These are phyloP conservation scores for Danionella dracula DNA, from an alignment of 2,797 vertebrate genomes.

Conservation along the genomic window DNA sequence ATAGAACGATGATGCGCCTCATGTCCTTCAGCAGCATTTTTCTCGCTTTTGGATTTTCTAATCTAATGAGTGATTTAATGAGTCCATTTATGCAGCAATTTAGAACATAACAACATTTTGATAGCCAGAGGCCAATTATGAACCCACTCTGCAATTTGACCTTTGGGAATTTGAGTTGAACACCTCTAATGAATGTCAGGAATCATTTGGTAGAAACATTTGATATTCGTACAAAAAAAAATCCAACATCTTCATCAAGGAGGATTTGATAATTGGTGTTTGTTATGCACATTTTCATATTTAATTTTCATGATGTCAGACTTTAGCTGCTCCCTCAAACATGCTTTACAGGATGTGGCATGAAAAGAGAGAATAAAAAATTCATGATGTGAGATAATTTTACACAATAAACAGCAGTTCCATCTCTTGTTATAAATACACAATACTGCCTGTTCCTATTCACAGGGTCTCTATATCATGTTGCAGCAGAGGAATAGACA, in stretches of 20 bases:
- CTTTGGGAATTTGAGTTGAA: conserved; percentile 66
- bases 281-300: background rate
- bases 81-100: conserved; percentile 73
- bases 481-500: conserved; percentile 50
- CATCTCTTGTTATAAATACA: conserved; percentile 33
- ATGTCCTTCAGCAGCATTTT: conserved; percentile 62
- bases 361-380: background rate
- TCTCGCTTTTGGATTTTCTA: conserved; percentile 67
- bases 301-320: no score
- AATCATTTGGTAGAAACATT: conserved; percentile 59
- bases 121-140: conserved; percentile 74
- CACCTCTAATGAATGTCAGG: conserved; percentile 66
- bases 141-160: conserved; percentile 70
- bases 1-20: conserved; percentile 50
- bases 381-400: conserved; percentile 10
- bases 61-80: conserved; percentile 73
- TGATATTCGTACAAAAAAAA: conserved; percentile 50
- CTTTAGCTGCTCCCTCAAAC: no score
- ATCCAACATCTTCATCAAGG: background rate
- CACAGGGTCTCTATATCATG: conserved; percentile 56
- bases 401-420: conserved; percentile 23
- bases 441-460: conserved; percentile 26
- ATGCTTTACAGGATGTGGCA: no score
- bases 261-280: background rate
- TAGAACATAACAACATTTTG: conserved; percentile 73